Evolutionary conservation across 1,140 invertebrate genomes (phyloP).

Genomic region (Brachionus asplanchnoidis): DNA sequence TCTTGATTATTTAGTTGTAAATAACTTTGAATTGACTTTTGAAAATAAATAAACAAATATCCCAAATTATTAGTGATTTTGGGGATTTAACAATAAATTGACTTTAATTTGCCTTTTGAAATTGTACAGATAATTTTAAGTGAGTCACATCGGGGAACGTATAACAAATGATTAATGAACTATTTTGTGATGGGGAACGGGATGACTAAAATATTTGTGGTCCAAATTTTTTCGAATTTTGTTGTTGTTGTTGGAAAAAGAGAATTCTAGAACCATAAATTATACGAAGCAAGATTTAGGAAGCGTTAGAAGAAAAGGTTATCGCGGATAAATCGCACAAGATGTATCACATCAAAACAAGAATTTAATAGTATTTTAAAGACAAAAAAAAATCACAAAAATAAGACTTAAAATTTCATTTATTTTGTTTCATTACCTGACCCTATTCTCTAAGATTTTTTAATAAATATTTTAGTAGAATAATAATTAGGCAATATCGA

Average conservation of each 20-base stretch:
- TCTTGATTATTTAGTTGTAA: not conserved
- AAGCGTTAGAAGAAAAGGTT: not conserved
- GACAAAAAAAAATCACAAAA: not conserved
- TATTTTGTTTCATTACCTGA: not conserved
- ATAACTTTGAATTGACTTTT: not conserved
- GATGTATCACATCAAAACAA: not conserved
- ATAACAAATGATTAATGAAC: not conserved
- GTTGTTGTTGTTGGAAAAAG: not conserved
- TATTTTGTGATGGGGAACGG: not conserved
- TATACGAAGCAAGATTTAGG: not conserved
- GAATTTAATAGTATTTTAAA: not conserved
- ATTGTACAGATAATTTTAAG: not conserved
- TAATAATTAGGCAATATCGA: slow-evolving; percentile 11
- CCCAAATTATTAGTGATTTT: not conserved
- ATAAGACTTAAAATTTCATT: not conserved
- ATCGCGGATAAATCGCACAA: not conserved
- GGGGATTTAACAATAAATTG: not conserved
- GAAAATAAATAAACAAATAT: not conserved
- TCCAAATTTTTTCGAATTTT: not conserved
- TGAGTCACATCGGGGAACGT: not conserved
- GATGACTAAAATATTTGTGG: not conserved
- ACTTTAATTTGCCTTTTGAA: not conserved
- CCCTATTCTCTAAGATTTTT: not conserved
- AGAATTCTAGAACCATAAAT: not conserved
- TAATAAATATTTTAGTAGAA: slow-evolving; percentile 26